Evolutionary conservation across 1,140 invertebrate species (phyloP).

Genomic region (Heliconius hewitsoni): DNA sequence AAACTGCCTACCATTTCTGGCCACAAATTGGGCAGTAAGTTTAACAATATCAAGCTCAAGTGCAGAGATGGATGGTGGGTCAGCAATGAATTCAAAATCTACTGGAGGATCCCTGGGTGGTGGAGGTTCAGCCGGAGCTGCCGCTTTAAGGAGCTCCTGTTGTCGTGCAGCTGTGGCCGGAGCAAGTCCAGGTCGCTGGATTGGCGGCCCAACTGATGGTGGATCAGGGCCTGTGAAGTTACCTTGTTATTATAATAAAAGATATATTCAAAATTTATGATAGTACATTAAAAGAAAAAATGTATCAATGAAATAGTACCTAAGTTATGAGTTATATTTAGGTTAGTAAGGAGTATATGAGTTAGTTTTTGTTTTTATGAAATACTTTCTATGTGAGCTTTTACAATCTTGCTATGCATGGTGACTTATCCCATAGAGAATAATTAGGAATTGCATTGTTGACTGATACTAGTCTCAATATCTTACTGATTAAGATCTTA

Average conservation of each 20-base stretch:
- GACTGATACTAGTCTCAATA: too few relatives aligned
- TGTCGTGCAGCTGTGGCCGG: conserved; percentile 91
- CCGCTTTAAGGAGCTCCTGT: conserved; percentile 94
- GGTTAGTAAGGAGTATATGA: too few relatives aligned
- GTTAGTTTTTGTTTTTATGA: too few relatives aligned
- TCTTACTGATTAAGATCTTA: too few relatives aligned
- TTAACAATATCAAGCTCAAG: conserved; percentile 99
- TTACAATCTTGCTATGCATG: too few relatives aligned
- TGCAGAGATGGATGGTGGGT: conserved; percentile 99
- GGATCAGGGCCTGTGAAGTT: conserved; percentile 46
- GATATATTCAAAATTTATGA: neutral
- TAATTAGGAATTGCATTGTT: too few relatives aligned
- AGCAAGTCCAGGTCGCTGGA: conserved; percentile 80
- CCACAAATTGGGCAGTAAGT: conserved; percentile 99
- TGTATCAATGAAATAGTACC: too few relatives aligned
- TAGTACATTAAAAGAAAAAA: too few relatives aligned
- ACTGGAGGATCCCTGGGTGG: conserved; percentile 97
- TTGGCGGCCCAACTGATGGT: conserved; percentile 43
- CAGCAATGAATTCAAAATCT: conserved; percentile 98
- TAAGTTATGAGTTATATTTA: too few relatives aligned
- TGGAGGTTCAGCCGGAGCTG: conserved; percentile 89
- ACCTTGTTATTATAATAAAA: neutral
- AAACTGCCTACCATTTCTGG: conserved; percentile 98
- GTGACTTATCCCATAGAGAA: too few relatives aligned
- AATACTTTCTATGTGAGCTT: too few relatives aligned